Evolutionary conservation across 1,140 invertebrate species (phyloP).

Genomic region (Habropoda laboriosa): DNA sequence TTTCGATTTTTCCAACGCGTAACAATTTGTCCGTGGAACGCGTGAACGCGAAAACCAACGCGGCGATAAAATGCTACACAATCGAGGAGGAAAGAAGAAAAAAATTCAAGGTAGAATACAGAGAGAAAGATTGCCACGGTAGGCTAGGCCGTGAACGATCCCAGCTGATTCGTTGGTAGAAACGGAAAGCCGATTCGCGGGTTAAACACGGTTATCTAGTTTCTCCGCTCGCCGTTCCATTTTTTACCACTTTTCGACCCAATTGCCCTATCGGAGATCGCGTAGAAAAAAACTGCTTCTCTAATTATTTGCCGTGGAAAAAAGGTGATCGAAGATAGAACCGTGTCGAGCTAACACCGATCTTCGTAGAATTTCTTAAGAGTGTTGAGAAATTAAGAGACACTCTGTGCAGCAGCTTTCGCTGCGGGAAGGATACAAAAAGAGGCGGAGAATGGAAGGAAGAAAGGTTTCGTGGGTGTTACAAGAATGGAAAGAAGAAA

Average conservation of each 20-base stretch:
- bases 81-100: constrained; percentile 2
- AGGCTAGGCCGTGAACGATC: neutral
- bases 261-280: neutral
- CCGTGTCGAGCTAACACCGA: no score
- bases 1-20: neutral
- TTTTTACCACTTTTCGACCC: neutral
- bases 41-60: no score
- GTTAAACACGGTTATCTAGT: constrained; percentile 22
- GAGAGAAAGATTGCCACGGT: neutral
- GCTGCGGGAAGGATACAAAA: neutral
- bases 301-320: no score
- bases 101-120: constrained; percentile 2
- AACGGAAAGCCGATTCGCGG: constrained; percentile 14
- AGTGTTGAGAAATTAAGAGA: no score
- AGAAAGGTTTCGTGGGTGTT: neutral
- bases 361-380: no score
- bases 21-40: neutral
- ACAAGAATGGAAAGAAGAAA: neutral
- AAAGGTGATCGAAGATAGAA: no score
- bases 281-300: no score
- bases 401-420: neutral
- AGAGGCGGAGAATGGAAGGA: neutral
- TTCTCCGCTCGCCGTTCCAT: neutral
- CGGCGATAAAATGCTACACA: neutral
- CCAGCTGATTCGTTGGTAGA: constrained; percentile 4